phyloP scores from a whole-genome alignment of 2,797 vertebrate genomes.

The Valencia hispanica region DNA sequence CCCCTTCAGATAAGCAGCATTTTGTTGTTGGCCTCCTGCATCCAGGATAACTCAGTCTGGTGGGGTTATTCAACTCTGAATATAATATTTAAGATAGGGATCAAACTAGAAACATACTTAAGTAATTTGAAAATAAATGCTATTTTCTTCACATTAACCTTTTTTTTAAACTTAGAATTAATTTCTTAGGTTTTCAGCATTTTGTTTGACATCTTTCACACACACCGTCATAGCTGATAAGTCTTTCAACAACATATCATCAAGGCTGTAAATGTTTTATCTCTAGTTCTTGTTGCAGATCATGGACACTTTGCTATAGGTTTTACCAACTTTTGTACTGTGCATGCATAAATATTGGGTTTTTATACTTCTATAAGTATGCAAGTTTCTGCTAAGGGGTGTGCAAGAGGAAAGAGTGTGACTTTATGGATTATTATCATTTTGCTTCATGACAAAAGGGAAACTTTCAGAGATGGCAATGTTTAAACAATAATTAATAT shows the following conservation, averaged over 20 bases:
- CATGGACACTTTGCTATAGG: background rate
- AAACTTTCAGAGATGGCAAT: background rate
- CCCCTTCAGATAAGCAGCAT: conserved; percentile 3
- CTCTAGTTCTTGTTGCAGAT: background rate
- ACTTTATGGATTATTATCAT: background rate
- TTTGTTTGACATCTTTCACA: background rate
- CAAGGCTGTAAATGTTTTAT: background rate
- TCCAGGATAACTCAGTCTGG: background rate
- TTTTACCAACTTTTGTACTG: background rate
- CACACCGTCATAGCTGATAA: background rate
- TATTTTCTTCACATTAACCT: background rate
- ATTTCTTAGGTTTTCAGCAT: background rate
- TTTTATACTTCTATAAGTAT: background rate
- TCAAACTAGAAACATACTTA: background rate
- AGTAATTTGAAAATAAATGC: background rate
- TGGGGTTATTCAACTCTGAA: background rate
- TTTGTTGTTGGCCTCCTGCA: background rate
- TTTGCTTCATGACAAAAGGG: background rate
- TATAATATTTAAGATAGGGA: background rate
- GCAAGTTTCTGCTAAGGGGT: background rate
- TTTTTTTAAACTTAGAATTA: background rate
- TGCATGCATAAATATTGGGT: background rate
- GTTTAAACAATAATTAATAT: background rate
- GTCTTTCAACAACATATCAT: background rate
- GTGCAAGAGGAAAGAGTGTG: background rate